phyloP scores from a whole-genome alignment of 2,888 invertebrate species.

The Xanthia togata region DNA sequence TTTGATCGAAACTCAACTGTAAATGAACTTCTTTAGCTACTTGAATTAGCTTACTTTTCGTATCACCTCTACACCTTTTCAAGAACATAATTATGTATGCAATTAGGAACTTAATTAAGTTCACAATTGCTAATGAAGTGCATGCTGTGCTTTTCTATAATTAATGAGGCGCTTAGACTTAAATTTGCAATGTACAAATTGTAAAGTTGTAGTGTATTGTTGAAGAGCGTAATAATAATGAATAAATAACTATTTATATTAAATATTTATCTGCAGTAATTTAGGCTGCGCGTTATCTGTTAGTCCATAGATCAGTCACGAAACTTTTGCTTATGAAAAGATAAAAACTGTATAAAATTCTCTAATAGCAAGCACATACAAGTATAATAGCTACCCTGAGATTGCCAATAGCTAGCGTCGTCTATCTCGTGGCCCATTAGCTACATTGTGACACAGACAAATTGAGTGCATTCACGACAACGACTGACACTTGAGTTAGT shows the following conservation, averaged over 20 bases:
- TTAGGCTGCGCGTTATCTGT: neutral
- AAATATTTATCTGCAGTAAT: too few relatives aligned
- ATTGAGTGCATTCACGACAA: slow-evolving; percentile 54
- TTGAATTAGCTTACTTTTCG: too few relatives aligned
- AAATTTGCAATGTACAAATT: too few relatives aligned
- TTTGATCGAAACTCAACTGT: too few relatives aligned
- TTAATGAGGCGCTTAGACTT: too few relatives aligned
- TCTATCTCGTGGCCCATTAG: slow-evolving; percentile 44
- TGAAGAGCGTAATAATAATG: too few relatives aligned
- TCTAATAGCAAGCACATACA: neutral
- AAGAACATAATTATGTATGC: neutral
- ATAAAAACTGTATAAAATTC: neutral
- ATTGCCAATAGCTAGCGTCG: slow-evolving; percentile 44
- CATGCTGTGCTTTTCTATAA: too few relatives aligned
- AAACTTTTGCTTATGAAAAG: neutral
- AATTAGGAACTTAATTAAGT: too few relatives aligned
- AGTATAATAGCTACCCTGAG: slow-evolving; percentile 12
- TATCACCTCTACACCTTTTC: neutral
- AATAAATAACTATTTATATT: too few relatives aligned
- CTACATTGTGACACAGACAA: slow-evolving; percentile 42
- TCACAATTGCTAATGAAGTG: neutral
- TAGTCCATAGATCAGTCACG: too few relatives aligned
- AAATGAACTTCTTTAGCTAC: too few relatives aligned
- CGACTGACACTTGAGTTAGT: slow-evolving; percentile 40
- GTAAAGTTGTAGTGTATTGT: too few relatives aligned